Percentiles rank a stretch among this genome's conserved stretches.
Conservation (phyloP, 2,113 vertebrate genomes). For the Malurus elegans region DNA sequence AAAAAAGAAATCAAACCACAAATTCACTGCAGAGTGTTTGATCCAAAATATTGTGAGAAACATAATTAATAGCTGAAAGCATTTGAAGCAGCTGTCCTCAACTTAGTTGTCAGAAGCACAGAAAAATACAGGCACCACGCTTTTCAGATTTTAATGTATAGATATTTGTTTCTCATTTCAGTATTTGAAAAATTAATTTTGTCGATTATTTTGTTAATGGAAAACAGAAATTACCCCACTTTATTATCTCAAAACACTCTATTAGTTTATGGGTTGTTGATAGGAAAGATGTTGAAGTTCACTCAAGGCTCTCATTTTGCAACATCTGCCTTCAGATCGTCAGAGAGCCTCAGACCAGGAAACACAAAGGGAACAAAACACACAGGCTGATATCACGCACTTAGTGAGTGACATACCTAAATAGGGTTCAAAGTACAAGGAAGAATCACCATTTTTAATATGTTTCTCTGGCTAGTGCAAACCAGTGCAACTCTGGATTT, state of each 20-base stretch:
- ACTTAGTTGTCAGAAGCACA: neutral
- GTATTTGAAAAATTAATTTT: neutral
- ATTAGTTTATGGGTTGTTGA: neutral
- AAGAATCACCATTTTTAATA: neutral
- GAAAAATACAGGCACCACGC: neutral
- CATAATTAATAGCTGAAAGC: slow-evolving; percentile 65
- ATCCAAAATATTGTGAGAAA: slow-evolving; percentile 71
- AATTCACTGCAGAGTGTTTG: slow-evolving; percentile 68
- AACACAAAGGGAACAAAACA: neutral
- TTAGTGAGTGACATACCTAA: neutral
- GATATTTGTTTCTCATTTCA: neutral
- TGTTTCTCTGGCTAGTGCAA: neutral
- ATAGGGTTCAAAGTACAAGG: neutral
- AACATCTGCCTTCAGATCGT: neutral
- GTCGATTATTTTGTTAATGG: neutral
- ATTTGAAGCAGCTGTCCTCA: slow-evolving; percentile 51
- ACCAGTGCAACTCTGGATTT: neutral
- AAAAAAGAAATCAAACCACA: slow-evolving; percentile 66
- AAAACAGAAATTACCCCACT: neutral
- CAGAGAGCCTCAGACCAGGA: neutral
- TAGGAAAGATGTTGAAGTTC: neutral
- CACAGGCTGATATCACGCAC: neutral
- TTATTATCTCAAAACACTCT: neutral
- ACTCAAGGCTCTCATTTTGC: neutral
- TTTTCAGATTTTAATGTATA: slow-evolving; percentile 12